Percentiles rank a stretch among this genome's conserved stretches.
Conservation (phyloP, 2,113 vertebrate species). For the Tor tambroides region DNA sequence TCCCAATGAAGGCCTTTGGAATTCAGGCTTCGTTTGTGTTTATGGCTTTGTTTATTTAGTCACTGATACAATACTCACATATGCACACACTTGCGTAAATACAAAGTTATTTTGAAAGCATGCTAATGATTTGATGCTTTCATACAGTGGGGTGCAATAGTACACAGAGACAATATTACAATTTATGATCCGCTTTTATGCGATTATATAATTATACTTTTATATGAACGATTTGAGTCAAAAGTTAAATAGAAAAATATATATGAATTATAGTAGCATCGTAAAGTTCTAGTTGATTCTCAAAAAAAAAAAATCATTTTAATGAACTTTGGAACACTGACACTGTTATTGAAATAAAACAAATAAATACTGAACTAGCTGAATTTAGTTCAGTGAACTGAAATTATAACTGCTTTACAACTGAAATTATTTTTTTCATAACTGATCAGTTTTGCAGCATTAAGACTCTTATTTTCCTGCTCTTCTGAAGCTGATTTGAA, state of each 20-base stretch:
- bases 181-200: no score
- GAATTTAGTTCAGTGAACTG: no score
- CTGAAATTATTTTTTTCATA: background rate
- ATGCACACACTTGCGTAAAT: background rate
- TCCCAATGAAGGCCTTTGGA: background rate
- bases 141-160: background rate
- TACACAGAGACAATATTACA: no score
- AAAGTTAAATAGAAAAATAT: background rate
- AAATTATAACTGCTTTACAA: background rate
- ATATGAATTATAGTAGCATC: background rate
- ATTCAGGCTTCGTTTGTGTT: background rate
- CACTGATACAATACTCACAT: background rate
- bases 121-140: background rate
- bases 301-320: no score
- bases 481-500: background rate
- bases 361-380: no score
- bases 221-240: background rate
- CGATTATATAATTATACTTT: no score
- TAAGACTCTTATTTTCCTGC: background rate
- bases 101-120: background rate
- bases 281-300: no score
- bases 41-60: background rate
- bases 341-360: no score
- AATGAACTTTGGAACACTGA: no score
- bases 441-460: no score